These are phyloP conservation scores for Erebia aethiops DNA, from an alignment of 2,888 invertebrate genomes.

Conservation along the genomic window DNA sequence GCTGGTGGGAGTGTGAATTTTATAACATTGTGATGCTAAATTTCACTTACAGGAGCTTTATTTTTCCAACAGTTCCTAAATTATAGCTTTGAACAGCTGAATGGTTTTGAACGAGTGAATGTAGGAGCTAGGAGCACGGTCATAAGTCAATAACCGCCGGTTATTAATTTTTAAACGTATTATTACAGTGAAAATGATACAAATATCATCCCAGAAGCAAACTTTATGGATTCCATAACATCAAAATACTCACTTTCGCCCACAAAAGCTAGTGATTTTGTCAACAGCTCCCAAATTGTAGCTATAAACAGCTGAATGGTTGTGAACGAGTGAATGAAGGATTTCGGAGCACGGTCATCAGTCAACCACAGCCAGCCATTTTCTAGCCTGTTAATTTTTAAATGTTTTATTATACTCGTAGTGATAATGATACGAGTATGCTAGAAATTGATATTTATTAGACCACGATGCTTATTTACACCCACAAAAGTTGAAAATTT, in stretches of 20 bases:
- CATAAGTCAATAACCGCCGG: slow-evolving; percentile 67
- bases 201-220: no score
- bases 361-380: slow-evolving; percentile 45
- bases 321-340: slow-evolving; percentile 52
- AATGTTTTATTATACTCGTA: no score
- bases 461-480: no score
- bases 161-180: slow-evolving; percentile 40
- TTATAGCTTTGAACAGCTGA: slow-evolving; percentile 52
- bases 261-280: background rate
- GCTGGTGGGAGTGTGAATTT: slow-evolving; percentile 16
- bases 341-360: slow-evolving; percentile 61
- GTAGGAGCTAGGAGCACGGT: slow-evolving; percentile 55
- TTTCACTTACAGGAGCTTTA: no score
- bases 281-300: background rate
- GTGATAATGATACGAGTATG: no score
- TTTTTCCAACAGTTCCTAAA: background rate
- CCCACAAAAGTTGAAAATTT: background rate
- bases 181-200: no score
- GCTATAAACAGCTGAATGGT: slow-evolving; percentile 58
- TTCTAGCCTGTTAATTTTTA: no score
- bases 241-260: no score
- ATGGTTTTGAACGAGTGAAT: slow-evolving; percentile 53
- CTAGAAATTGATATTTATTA: no score
- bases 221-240: no score
- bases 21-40: no score